phyloP scores from a whole-genome alignment of 1,140 invertebrate species.

The Drosophila navojoa region DNA sequence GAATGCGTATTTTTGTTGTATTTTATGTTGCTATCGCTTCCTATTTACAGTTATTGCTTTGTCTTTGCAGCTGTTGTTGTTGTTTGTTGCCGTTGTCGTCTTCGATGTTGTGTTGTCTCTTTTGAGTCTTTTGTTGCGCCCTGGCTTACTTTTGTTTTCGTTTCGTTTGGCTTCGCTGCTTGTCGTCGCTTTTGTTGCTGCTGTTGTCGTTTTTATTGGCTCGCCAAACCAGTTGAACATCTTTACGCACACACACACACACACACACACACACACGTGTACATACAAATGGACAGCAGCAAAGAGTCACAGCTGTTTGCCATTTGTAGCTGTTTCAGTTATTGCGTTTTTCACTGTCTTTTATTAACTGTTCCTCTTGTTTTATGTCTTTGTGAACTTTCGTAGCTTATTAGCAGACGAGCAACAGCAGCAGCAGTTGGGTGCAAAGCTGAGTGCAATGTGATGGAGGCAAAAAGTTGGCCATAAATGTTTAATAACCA shows the following conservation, averaged over 20 bases:
- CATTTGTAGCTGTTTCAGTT: slow-evolving; percentile 49
- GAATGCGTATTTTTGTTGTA: slow-evolving; percentile 24
- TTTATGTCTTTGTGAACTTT: slow-evolving; percentile 59
- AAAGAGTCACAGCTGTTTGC: slow-evolving; percentile 49
- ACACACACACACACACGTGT: slow-evolving; percentile 16
- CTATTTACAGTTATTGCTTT: slow-evolving; percentile 38
- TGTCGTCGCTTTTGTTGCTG: slow-evolving; percentile 6
- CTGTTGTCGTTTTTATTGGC: slow-evolving; percentile 56
- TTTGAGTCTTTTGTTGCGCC: slow-evolving; percentile 69
- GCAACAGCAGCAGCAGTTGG: slow-evolving; percentile 4
- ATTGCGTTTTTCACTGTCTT: slow-evolving; percentile 42
- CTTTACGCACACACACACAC: slow-evolving; percentile 41
- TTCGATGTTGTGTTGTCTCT: slow-evolving; percentile 18
- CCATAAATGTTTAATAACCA: slow-evolving; percentile 77
- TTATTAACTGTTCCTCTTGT: slow-evolving; percentile 63
- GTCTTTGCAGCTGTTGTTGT: slow-evolving; percentile 17
- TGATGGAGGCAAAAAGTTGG: slow-evolving; percentile 45
- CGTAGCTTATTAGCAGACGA: slow-evolving; percentile 60
- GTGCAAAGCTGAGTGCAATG: background rate
- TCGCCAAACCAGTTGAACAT: slow-evolving; percentile 64
- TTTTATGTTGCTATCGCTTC: slow-evolving; percentile 43
- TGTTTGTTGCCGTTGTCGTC: slow-evolving; percentile 28
- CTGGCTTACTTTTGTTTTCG: slow-evolving; percentile 70
- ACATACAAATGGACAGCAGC: slow-evolving; percentile 7
- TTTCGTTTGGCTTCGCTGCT: slow-evolving; percentile 39